Percentiles rank a stretch among this genome's conserved stretches.
phyloP scores from a whole-genome alignment of 2,888 invertebrate species.

The Troides oblongomaculatus region DNA sequence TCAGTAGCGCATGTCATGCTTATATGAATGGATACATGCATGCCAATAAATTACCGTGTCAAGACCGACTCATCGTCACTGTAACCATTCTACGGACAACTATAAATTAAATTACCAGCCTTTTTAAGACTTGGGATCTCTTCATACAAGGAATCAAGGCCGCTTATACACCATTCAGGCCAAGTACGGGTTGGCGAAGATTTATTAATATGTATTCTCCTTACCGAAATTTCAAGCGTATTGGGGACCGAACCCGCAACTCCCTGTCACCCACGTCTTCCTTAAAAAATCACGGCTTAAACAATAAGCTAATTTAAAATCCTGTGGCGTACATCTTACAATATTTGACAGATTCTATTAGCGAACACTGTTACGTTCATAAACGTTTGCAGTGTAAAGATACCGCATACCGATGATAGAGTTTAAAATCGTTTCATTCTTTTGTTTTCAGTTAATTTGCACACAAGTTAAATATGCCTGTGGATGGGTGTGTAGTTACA shows the following conservation, averaged over 20 bases:
- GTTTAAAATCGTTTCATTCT: constrained; percentile 52
- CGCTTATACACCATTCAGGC: too few relatives aligned
- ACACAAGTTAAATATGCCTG: constrained; percentile 61
- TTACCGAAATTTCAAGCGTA: too few relatives aligned
- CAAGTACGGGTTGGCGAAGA: too few relatives aligned
- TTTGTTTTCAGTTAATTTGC: constrained; percentile 75
- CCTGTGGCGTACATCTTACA: not conserved
- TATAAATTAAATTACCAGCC: too few relatives aligned
- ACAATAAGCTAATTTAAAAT: too few relatives aligned
- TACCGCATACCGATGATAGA: constrained; percentile 18
- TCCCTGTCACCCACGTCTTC: too few relatives aligned
- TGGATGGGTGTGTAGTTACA: constrained; percentile 71
- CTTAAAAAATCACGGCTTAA: too few relatives aligned
- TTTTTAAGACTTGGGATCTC: too few relatives aligned
- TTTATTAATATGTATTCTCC: too few relatives aligned
- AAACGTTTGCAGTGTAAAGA: not conserved
- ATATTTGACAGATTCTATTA: constrained; percentile 19
- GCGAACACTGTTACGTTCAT: constrained; percentile 21
- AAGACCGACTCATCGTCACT: not conserved
- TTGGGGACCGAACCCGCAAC: too few relatives aligned
- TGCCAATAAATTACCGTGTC: not conserved
- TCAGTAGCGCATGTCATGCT: not conserved
- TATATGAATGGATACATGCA: not conserved
- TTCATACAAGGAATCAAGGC: too few relatives aligned
- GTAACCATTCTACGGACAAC: too few relatives aligned